These are phyloP conservation scores for Drosophila melanogaster DNA, from an alignment of 1,140 invertebrate genomes.

Conservation along the genomic window DNA sequence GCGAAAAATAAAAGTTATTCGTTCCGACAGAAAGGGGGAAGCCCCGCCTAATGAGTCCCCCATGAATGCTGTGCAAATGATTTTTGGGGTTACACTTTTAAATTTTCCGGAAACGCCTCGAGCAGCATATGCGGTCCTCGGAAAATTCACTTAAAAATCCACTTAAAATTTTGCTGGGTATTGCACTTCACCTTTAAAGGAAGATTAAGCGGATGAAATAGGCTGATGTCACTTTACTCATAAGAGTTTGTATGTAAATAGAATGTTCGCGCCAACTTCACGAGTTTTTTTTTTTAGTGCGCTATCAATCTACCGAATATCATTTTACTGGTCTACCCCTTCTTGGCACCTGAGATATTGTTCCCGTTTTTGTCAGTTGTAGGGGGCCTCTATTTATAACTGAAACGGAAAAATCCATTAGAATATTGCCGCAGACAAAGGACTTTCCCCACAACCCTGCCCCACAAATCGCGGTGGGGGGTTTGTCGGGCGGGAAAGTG, in stretches of 20 bases:
- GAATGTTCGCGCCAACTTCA: too few species aligned
- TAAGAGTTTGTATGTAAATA: too few species aligned
- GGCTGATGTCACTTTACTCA: too few species aligned
- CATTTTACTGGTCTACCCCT: conserved; percentile 6
- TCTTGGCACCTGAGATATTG: conserved; percentile 23
- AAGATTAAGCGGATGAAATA: too few species aligned
- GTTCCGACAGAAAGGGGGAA: conserved; percentile 19
- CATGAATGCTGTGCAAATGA: conserved; percentile 62
- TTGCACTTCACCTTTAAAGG: too few species aligned
- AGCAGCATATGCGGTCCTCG: background rate
- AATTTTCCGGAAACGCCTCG: conserved; percentile 12
- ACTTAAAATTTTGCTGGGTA: background rate
- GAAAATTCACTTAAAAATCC: conserved; percentile 4
- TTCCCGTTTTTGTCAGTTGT: conserved; percentile 40
- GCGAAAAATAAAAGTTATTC: conserved; percentile 50
- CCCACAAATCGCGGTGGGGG: background rate
- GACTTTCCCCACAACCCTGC: conserved; percentile 3
- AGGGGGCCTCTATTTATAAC: conserved; percentile 30
- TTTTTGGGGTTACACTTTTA: conserved; percentile 66
- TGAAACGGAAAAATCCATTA: conserved; percentile 58
- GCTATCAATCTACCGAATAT: conserved; percentile 9
- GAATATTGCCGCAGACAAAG: conserved; percentile 53
- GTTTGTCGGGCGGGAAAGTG: conserved; percentile 19
- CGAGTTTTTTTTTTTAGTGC: background rate
- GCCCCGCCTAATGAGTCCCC: conserved; percentile 65